A percentile compares a stretch with the other conserved stretches of the same genome.
Conservation (phyloP, 2,113 vertebrate species). For the Aplodontia rufa region DNA sequence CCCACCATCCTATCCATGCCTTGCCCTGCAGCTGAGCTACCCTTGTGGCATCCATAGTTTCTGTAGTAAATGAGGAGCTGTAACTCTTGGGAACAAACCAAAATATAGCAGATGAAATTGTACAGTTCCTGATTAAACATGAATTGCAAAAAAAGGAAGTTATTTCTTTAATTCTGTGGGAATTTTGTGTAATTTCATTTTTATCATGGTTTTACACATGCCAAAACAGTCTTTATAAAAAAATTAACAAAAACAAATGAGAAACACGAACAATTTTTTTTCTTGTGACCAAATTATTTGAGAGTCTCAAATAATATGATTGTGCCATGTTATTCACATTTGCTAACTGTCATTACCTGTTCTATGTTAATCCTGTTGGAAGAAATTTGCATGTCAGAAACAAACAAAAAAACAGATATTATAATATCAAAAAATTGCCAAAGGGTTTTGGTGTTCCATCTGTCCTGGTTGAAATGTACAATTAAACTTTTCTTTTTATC, state of each 20-base stretch:
- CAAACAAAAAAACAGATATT: slow-evolving; percentile 70
- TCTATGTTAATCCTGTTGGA: slow-evolving; percentile 65
- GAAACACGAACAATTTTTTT: slow-evolving; percentile 6
- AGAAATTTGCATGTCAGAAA: slow-evolving; percentile 72
- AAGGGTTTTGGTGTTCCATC: slow-evolving; percentile 78
- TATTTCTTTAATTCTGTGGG: slow-evolving; percentile 38
- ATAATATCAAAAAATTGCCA: slow-evolving; percentile 61
- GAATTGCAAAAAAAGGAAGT: slow-evolving; percentile 38
- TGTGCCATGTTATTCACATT: not conserved
- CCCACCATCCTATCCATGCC: too few species aligned
- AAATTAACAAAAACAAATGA: slow-evolving; percentile 36
- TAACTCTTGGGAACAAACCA: not conserved
- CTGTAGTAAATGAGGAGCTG: not conserved
- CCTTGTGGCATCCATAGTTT: not conserved
- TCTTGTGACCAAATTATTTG: not conserved
- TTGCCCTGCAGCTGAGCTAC: not conserved
- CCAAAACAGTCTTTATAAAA: slow-evolving; percentile 62
- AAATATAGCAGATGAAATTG: not conserved
- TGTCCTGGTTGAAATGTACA: slow-evolving; percentile 81
- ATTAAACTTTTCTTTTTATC: slow-evolving; percentile 87
- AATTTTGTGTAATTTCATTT: slow-evolving; percentile 37
- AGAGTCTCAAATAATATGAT: slow-evolving; percentile 10
- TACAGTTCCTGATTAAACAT: slow-evolving; percentile 49
- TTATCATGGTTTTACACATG: slow-evolving; percentile 58
- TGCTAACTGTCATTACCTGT: slow-evolving; percentile 65